phyloP scores from a whole-genome alignment of 2,797 vertebrate genomes.

The Ceyx erithaca region DNA sequence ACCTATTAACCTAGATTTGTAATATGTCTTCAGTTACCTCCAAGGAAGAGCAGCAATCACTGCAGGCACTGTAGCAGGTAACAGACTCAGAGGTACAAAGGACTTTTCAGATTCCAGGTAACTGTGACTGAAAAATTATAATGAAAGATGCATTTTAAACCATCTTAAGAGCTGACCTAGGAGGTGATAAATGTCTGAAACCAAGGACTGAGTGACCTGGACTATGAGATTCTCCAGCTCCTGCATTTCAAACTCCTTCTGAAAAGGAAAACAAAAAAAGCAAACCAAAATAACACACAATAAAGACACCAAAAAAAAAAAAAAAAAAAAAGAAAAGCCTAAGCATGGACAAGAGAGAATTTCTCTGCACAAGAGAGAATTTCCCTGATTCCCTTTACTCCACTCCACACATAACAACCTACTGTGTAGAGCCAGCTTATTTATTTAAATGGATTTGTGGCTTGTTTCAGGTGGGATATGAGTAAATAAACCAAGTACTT shows the following conservation, averaged over 20 bases:
- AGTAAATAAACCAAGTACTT: conserved; percentile 32
- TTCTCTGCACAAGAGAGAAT: background rate
- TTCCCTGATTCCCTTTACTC: background rate
- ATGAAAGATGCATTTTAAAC: background rate
- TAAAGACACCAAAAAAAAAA: too few species aligned
- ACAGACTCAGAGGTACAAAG: background rate
- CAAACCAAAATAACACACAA: too few species aligned
- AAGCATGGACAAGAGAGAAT: background rate
- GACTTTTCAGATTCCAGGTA: background rate
- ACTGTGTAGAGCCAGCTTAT: background rate
- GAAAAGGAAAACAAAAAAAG: background rate
- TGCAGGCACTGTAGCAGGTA: background rate
- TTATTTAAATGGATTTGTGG: conserved; percentile 11
- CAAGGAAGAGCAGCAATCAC: background rate
- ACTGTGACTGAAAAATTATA: background rate
- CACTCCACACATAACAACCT: background rate
- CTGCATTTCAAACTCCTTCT: background rate
- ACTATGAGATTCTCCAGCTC: background rate
- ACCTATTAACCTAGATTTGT: conserved; percentile 42
- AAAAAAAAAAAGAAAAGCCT: fast-evolving
- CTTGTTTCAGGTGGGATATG: conserved; percentile 2
- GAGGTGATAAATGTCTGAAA: background rate
- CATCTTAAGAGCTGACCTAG: background rate
- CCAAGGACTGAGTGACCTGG: background rate
- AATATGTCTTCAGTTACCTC: background rate